Percentiles rank a stretch among this genome's conserved stretches.
These are phyloP conservation scores for Paragorgia papillata DNA, from an alignment of 92 coral and sea anemone genomes.

Conservation along the genomic window DNA sequence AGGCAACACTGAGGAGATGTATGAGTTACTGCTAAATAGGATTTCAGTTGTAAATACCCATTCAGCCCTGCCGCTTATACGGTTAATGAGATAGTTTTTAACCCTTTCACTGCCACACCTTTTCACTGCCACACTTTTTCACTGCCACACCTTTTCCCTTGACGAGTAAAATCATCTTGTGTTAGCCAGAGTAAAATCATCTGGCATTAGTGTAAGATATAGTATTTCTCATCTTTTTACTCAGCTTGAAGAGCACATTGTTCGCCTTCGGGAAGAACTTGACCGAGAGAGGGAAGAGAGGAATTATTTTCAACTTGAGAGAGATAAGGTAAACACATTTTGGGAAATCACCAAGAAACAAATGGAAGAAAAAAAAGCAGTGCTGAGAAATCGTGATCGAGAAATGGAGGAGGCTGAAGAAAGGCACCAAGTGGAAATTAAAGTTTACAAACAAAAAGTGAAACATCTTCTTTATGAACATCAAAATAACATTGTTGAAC, in stretches of 20 bases:
- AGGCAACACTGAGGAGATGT: too few relatives aligned
- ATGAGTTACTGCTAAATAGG: too few relatives aligned
- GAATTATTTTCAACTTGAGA: conserved; percentile 91
- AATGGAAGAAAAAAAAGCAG: conserved; percentile 90
- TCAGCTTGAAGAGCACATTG: conserved; percentile 96
- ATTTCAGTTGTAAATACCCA: too few relatives aligned
- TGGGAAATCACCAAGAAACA: conserved; percentile 98
- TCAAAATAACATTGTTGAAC: conserved; percentile 97
- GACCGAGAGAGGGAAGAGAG: conserved; percentile 97
- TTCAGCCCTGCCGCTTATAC: too few relatives aligned
- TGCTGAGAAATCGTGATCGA: conserved; percentile 85
- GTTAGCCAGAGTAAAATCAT: too few relatives aligned
- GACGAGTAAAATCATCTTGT: too few relatives aligned
- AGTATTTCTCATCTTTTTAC: too few relatives aligned
- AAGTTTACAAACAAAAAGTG: conserved; percentile 98
- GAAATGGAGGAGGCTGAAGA: conserved; percentile 99
- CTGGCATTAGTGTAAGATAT: too few relatives aligned
- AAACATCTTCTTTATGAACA: conserved; percentile 95
- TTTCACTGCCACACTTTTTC: too few relatives aligned
- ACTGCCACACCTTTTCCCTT: too few relatives aligned
- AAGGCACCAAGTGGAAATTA: conserved; percentile 95
- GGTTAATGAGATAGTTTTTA: too few relatives aligned
- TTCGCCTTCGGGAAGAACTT: conserved; percentile 89
- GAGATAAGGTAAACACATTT: conserved; percentile 97
- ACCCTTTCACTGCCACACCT: too few relatives aligned